phyloP scores from a whole-genome alignment of 1,140 invertebrate genomes.

The Littorina saxatilis region DNA sequence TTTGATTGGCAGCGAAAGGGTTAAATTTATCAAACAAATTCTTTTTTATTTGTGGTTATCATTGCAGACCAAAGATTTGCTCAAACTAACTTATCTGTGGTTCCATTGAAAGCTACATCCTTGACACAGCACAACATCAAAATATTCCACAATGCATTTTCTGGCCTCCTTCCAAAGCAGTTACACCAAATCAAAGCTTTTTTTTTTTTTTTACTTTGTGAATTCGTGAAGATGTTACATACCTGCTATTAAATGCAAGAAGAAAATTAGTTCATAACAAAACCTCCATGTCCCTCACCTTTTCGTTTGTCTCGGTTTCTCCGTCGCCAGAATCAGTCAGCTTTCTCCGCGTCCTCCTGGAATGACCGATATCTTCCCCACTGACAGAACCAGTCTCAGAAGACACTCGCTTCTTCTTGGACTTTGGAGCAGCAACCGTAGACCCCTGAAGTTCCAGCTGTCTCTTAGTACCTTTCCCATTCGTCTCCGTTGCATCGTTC shows the following conservation, averaged over 20 bases:
- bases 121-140: not conserved
- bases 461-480: not conserved
- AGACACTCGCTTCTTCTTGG: not conserved
- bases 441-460: not conserved
- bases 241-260: not conserved
- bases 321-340: not conserved
- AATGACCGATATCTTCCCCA: not conserved
- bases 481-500: not conserved
- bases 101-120: no score
- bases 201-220: no score
- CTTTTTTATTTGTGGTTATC: not conserved
- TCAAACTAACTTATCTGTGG: no score
- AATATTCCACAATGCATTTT: not conserved
- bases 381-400: not conserved
- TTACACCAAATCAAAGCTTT: no score
- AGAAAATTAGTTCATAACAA: not conserved
- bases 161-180: no score
- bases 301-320: not conserved
- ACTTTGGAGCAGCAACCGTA: not conserved
- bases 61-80: not conserved
- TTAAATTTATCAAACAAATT: not conserved
- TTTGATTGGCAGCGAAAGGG: no score
- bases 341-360: not conserved
- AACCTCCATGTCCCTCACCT: not conserved
- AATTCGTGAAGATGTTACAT: no score